Conservation (phyloP, 2,113 vertebrate genomes). For the Cynopterus brachyotis region DNA sequence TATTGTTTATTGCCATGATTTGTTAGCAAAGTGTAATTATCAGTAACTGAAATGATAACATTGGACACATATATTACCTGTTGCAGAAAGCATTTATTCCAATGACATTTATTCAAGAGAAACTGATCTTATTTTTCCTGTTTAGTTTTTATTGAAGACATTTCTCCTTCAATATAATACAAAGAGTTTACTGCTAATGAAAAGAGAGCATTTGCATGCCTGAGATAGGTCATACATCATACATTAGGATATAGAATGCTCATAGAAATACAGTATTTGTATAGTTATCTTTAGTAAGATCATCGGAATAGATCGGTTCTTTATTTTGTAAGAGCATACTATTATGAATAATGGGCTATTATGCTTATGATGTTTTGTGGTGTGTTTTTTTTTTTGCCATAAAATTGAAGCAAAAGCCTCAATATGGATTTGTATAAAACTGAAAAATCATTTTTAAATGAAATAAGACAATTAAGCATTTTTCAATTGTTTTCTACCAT, state of each 20-base stretch:
- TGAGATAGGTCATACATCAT: not conserved
- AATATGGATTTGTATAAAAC: not conserved
- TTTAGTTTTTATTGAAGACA: slow-evolving; percentile 34
- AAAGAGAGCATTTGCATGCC: slow-evolving; percentile 24
- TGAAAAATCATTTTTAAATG: not conserved
- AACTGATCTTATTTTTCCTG: slow-evolving; percentile 34
- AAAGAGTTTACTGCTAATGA: slow-evolving; percentile 45
- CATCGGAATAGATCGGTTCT: not conserved
- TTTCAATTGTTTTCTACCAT: not conserved
- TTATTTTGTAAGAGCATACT: not conserved
- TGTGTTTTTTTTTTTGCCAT: not conserved
- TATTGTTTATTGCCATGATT: slow-evolving; percentile 45
- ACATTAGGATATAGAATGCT: not conserved
- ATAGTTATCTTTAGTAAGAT: not conserved
- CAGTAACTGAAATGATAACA: not conserved
- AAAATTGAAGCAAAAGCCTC: not conserved
- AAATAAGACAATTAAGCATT: not conserved
- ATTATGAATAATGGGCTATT: not conserved
- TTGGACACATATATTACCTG: not conserved
- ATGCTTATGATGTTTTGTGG: not conserved
- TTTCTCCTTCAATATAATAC: not conserved
- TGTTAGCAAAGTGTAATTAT: not conserved
- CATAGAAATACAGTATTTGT: not conserved
- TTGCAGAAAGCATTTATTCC: slow-evolving; percentile 27
- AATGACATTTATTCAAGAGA: slow-evolving; percentile 32